phyloP scores from a whole-genome alignment of 2,888 invertebrate species.

The Perizoma flavofasciatum region DNA sequence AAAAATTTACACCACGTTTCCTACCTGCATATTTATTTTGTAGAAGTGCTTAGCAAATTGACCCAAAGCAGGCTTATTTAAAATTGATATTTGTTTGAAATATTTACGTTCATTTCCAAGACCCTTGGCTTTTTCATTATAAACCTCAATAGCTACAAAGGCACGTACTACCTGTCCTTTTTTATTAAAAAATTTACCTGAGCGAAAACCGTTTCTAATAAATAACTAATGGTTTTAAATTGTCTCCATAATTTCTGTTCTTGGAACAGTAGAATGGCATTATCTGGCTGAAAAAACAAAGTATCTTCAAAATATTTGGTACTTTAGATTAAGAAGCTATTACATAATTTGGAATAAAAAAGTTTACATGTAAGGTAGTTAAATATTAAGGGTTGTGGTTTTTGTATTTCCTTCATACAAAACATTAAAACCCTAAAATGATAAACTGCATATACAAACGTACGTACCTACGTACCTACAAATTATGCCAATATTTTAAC shows the following conservation, averaged over 20 bases:
- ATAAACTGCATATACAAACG: too few relatives aligned
- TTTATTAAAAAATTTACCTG: constrained; percentile 35
- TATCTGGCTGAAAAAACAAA: not conserved
- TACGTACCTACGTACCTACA: too few relatives aligned
- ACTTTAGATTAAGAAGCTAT: too few relatives aligned
- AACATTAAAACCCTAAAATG: too few relatives aligned
- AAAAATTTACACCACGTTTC: constrained; percentile 11
- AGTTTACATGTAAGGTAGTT: too few relatives aligned
- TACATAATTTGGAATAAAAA: too few relatives aligned
- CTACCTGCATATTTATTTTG: constrained; percentile 24
- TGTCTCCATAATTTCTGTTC: constrained; percentile 6
- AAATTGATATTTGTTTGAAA: constrained; percentile 24
- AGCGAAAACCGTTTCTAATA: constrained; percentile 27
- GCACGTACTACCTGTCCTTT: constrained; percentile 36
- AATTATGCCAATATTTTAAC: too few relatives aligned
- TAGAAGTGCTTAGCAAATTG: constrained; percentile 15
- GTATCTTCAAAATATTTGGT: not conserved
- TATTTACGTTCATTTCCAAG: constrained; percentile 14
- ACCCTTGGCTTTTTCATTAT: constrained; percentile 26
- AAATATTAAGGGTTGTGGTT: too few relatives aligned
- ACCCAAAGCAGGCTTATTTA: constrained; percentile 7
- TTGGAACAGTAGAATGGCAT: constrained; percentile 6
- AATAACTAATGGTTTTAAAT: constrained; percentile 24
- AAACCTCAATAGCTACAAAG: constrained; percentile 33
- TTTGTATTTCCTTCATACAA: too few relatives aligned